phyloP scores from a whole-genome alignment of 1,140 invertebrate species.

The Philopotamus ludificatus region DNA sequence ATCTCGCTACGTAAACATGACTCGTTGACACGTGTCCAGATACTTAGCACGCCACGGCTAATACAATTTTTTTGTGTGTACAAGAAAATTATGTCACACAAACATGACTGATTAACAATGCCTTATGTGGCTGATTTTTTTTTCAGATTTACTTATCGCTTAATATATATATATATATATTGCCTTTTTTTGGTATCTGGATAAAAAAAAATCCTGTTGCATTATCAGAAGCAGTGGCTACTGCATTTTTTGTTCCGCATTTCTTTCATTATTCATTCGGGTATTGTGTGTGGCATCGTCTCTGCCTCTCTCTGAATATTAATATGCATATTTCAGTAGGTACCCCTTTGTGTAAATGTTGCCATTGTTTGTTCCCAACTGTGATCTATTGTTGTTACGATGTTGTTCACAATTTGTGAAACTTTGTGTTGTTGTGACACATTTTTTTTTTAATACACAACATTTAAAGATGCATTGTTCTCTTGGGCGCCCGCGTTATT shows the following conservation, averaged over 20 bases:
- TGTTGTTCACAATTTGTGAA: constrained; percentile 12
- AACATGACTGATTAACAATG: background rate
- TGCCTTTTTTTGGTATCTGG: background rate
- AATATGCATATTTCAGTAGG: constrained; percentile 5
- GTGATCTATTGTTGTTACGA: constrained; percentile 6
- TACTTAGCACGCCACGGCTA: too few species aligned
- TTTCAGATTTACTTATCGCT: too few species aligned
- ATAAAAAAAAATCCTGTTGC: background rate
- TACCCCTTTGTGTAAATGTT: background rate
- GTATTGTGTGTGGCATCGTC: background rate
- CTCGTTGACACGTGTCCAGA: too few species aligned
- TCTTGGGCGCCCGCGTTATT: background rate
- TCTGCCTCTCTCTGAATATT: background rate
- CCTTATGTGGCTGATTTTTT: too few species aligned
- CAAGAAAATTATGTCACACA: too few species aligned
- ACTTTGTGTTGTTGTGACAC: constrained; percentile 8
- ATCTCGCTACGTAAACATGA: too few species aligned
- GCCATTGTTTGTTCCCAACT: constrained; percentile 2
- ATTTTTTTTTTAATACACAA: constrained; percentile 2
- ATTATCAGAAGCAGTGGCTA: background rate
- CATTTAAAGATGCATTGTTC: background rate
- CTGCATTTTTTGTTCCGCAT: constrained; percentile 5
- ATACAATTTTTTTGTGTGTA: too few species aligned
- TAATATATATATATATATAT: too few species aligned
- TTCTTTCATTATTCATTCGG: constrained; percentile 6